Evolutionary conservation across 1,140 invertebrate species (phyloP), one percentile per base, ranked within the genome.

Genomic region (Bombus cullumanus): DNA sequence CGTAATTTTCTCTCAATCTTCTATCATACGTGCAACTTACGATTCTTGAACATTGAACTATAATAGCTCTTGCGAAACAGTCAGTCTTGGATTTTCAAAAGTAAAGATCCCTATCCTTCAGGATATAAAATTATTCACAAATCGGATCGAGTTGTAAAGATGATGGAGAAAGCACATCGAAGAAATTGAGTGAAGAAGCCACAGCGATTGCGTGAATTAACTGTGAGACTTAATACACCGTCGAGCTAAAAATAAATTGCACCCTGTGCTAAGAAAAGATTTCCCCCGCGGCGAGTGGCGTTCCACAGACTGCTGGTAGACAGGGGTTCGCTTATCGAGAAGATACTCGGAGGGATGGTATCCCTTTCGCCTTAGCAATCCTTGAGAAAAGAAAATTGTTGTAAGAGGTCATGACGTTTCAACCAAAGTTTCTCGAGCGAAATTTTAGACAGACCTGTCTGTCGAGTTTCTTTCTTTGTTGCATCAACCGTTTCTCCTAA

Each of bases 241-340:
- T 22, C 64, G 77, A 68, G 68, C 10, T 53, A 85, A 85, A 85
- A 85, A 85, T 80, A 85, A 85, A 85, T 80, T 80, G 83, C 76
- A 41, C 57, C 57, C 78, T 77, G 18, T 53, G 25, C 31, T 59
- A 53, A 53, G 72, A 53, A 72, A 85, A 85, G 83, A 79, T 85
- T 85, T 85, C 83, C 83, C 82, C 53, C 83, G 83, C 53, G 83
- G 77, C 83, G 76, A 80, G 53, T 8, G 37, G 57, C 53, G 76
- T 72, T 85, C 68, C 76, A 68, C 31, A 85, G 76, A 85, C 83
- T 39, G 77, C 39, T 2, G 15, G 25, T 31, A 85, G 83, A 85
- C 83, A 73, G 41, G 37, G 75, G 68, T n/a, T 78, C 64, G 47
- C 10, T 18, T 41, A 39, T 39, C 15, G 22, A 28, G 31, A 37